Evolutionary conservation across 2,797 vertebrate genomes (phyloP), one percentile per base, ranked within the genome.

Genomic region (Adrianichthys oophorus): DNA sequence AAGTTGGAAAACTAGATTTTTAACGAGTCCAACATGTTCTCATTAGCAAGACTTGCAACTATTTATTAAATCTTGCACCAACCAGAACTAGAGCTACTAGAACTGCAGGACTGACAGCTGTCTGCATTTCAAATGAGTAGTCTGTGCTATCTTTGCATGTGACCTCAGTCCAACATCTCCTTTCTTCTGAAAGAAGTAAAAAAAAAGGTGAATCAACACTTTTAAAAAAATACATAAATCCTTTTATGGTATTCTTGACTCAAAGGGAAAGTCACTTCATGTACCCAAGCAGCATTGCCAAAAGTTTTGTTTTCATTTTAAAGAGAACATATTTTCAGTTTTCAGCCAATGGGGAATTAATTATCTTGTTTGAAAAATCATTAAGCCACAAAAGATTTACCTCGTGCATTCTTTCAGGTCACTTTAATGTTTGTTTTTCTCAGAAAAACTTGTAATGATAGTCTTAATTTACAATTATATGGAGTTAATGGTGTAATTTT

Each of bases 381-480:
- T 49, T 40, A 53, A 17, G 5, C 66, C 54, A 51, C 74, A 53
- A 37, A 5, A 76, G 61, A 57, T 56, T 59, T 26, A 51, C 62
- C 72, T 54, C 66, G 56, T 62, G 15, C 19, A 59, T 29, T 67
- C 46, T 66, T 52, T 15, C 4, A 13, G 47, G 26, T 53, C 58
- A 50, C 53, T 72, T 71, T 46, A 59, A 50, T n/a, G 66, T 80
- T 79, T 69, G 48, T 54, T 51, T 68, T 80, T 74, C 73, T 67
- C 62, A 67, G 52, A 48, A 64, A 56, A 66, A 23, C 48, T 15
- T 23, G 10, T 51, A 60, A 70, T 70, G 73, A 45, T 43, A 15
- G 51, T 59, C 70, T 59, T 80, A 68, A 81, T 83, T 72, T 67
- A 65, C 82, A 72, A 72, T 70, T 66, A 60, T 72, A 59, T 41